These are phyloP conservation scores for Craterocephalus amniculus DNA, from an alignment of 2,797 vertebrate species.

Conservation along the genomic window DNA sequence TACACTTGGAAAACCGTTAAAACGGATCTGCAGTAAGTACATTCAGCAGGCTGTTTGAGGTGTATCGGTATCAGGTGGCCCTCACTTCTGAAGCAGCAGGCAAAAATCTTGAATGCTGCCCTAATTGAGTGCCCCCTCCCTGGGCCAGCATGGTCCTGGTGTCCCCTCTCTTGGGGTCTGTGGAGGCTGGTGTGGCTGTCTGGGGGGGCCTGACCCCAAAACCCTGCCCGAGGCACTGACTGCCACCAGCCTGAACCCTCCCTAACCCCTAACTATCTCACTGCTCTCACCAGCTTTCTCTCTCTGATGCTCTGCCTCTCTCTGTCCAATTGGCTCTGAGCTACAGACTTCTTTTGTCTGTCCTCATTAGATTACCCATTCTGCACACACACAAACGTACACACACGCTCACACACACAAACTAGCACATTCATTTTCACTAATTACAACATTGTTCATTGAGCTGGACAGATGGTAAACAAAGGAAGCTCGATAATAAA, in stretches of 20 bases:
- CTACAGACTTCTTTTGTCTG: conserved; percentile 81
- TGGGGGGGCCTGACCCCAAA: conserved; percentile 84
- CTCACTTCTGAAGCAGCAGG: conserved; percentile 62
- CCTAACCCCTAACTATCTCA: conserved; percentile 62
- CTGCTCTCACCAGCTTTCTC: conserved; percentile 55
- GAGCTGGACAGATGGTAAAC: conserved; percentile 64
- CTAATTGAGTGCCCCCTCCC: conserved; percentile 79
- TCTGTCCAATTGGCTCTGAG: conserved; percentile 76
- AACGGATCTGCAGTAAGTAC: conserved; percentile 22
- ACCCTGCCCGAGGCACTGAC: conserved; percentile 85
- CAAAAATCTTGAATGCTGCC: conserved; percentile 65
- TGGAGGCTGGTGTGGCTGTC: conserved; percentile 67
- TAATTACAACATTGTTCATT: conserved; percentile 67
- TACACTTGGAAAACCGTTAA: neutral
- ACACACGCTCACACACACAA: conserved; percentile 40
- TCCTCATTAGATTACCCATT: conserved; percentile 86
- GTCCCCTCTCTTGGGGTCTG: conserved; percentile 65
- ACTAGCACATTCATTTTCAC: conserved; percentile 38
- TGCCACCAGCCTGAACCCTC: conserved; percentile 85
- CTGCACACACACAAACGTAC: conserved; percentile 73
- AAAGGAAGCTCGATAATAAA: conserved; percentile 63
- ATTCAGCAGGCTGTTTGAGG: conserved; percentile 53
- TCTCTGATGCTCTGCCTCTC: conserved; percentile 72
- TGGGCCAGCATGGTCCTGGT: conserved; percentile 63
- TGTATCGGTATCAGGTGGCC: conserved; percentile 78